Percentiles rank a stretch among this genome's conserved stretches.
Evolutionary conservation across 2,113 vertebrate genomes (phyloP).

Genomic region (Phrynosoma blainvillii): DNA sequence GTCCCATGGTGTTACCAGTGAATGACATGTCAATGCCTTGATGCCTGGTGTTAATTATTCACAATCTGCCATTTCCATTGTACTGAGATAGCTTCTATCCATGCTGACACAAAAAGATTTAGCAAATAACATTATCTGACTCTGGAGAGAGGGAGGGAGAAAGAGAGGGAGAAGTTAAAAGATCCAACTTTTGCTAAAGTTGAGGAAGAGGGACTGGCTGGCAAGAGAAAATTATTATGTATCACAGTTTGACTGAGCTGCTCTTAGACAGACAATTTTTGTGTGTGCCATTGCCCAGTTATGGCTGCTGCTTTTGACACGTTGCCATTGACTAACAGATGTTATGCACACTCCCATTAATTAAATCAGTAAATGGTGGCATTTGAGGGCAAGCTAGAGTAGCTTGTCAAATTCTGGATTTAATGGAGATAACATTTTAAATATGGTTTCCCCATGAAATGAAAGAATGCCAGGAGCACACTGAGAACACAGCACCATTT

Average conservation of each 20-base stretch:
- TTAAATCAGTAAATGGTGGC: conserved; percentile 1
- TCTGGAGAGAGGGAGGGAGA: conserved; percentile 33
- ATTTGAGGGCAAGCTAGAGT: background rate
- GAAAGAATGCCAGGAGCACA: background rate
- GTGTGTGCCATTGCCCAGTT: background rate
- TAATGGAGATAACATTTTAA: background rate
- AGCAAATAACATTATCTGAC: conserved; percentile 30
- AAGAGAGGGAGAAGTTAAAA: background rate
- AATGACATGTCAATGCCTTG: conserved; percentile 70
- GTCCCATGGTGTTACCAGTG: conserved; percentile 63
- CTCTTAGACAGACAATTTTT: background rate
- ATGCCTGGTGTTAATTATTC: conserved; percentile 69
- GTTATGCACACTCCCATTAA: background rate
- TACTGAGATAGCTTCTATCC: conserved; percentile 46
- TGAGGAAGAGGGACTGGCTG: conserved; percentile 4
- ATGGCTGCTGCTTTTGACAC: conserved; percentile 8
- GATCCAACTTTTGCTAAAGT: conserved; percentile 6
- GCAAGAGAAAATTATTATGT: background rate
- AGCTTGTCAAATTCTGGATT: background rate
- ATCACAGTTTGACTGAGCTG: background rate
- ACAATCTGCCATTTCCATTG: conserved; percentile 57
- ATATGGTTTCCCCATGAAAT: conserved; percentile 6
- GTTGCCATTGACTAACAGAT: background rate
- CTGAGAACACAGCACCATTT: background rate
- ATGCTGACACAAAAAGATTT: conserved; percentile 51